Base-by-base conservation (phyloP, 2,797 vertebrate genomes). In the Pangasius macronema region DNA sequence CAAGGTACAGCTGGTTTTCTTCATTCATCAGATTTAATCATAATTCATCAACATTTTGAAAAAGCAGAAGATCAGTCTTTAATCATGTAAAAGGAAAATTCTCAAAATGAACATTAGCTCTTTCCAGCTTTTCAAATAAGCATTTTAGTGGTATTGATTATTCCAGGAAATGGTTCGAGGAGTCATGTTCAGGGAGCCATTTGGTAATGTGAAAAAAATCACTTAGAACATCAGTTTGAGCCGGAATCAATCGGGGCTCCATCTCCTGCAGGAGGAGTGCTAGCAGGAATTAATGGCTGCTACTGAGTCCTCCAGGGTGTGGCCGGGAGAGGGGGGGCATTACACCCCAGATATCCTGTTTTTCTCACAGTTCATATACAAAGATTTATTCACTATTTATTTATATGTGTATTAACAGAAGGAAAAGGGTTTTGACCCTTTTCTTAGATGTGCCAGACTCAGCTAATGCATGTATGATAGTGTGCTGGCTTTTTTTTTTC, bases 91-190 rank as follows among this genome's bases (percentile, higher is more conserved):
- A 83, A 79, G 61, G n/a, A 81, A 59, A 87, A 82, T 33, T 36
- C 4, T 42, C 2, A 53, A 84, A 65, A 87, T 20, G 49, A 63
- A 46, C 75, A 16, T 86, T 83, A 59, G 72, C 49, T 83, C 75
- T 88, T 82, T 83, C 87, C 55, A 67, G 84, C 79, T 89, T 87
- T 87, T 89, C 83, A 81, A 87, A 80, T 93, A 91, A 87, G 94
- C 94, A 94, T 96, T 96, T 96, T 95, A 96, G 94, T 92, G 91
- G 77, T 96, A 97, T 97, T 95, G 96, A 97, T 97, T 96, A 94
- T 93, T 93, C 89, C 93, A 96, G 95, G 96, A 97, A 97, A 97
- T 95, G 95, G 95, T 94, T 93, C 93, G 91, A 93, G 92, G 94
- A 95, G 92, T 95, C 93, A 93, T 95, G 94, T 93, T 96, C 94